These are phyloP conservation scores for Eospalax fontanierii DNA, from an alignment of 2,797 vertebrate genomes.

Conservation along the genomic window DNA sequence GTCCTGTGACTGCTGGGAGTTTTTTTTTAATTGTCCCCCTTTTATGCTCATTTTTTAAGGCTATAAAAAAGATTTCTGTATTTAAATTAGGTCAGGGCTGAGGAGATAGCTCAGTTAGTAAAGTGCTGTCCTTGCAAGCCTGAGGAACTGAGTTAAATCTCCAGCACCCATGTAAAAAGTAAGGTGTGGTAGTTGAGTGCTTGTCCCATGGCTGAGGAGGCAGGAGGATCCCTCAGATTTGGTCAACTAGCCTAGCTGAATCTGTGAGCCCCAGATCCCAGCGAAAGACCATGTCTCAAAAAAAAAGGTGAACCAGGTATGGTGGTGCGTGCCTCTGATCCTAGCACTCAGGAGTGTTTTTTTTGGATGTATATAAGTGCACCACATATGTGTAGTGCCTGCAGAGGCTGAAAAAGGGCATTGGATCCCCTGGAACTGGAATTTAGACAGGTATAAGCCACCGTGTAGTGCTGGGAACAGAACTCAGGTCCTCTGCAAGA, in stretches of 20 bases:
- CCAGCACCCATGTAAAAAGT: neutral
- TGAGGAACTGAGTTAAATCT: neutral
- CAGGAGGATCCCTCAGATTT: neutral
- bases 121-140: too few relatives aligned
- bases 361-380: too few relatives aligned
- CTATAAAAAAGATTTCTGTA: neutral
- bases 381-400: too few relatives aligned
- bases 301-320: neutral
- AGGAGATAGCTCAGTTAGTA: neutral
- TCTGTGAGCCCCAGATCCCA: neutral
- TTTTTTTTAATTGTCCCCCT: neutral
- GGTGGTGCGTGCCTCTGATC: too few relatives aligned
- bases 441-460: too few relatives aligned
- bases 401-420: too few relatives aligned
- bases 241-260: neutral
- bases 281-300: neutral
- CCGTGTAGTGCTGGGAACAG: too few relatives aligned
- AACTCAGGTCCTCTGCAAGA: too few relatives aligned
- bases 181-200: neutral
- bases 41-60: constrained; percentile 38
- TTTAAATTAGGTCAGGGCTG: neutral
- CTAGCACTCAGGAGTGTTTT: too few relatives aligned
- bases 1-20: neutral
- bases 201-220: neutral
- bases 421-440: too few relatives aligned